Evolutionary conservation across 2,888 invertebrate species (phyloP).

Genomic region (Nesidiocoris tenuis): DNA sequence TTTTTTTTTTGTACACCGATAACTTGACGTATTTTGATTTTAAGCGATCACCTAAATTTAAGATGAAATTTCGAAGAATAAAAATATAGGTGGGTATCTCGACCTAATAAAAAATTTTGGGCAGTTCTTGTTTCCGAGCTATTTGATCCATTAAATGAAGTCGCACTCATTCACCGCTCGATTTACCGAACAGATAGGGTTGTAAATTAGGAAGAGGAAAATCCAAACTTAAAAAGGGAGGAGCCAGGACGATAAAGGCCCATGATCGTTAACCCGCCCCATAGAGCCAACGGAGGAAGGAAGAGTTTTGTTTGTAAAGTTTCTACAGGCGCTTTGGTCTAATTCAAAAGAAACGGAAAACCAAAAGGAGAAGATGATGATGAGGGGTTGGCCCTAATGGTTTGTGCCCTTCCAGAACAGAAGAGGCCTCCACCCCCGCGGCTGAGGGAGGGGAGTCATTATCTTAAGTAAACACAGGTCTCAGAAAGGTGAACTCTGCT

Average conservation of each 20-base stretch:
- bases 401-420: background rate
- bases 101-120: too few relatives aligned
- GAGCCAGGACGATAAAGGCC: background rate
- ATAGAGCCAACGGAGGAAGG: background rate
- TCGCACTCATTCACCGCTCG: background rate
- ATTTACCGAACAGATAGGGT: background rate
- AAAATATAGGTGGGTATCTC: too few relatives aligned
- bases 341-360: background rate
- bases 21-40: too few relatives aligned
- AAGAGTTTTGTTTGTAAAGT: background rate
- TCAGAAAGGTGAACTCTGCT: background rate
- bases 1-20: too few relatives aligned
- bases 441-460: slow-evolving; percentile 38
- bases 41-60: too few relatives aligned
- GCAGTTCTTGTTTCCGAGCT: too few relatives aligned
- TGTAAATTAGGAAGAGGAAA: background rate
- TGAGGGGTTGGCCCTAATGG: background rate
- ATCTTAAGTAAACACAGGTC: slow-evolving; percentile 37
- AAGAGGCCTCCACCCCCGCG: background rate
- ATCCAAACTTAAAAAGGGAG: background rate
- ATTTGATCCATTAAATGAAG: too few relatives aligned
- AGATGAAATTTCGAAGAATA: too few relatives aligned
- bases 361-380: background rate
- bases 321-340: background rate
- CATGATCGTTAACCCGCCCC: background rate